phyloP scores from a whole-genome alignment of 2,888 invertebrate species.

The Drosophila basisetae region DNA sequence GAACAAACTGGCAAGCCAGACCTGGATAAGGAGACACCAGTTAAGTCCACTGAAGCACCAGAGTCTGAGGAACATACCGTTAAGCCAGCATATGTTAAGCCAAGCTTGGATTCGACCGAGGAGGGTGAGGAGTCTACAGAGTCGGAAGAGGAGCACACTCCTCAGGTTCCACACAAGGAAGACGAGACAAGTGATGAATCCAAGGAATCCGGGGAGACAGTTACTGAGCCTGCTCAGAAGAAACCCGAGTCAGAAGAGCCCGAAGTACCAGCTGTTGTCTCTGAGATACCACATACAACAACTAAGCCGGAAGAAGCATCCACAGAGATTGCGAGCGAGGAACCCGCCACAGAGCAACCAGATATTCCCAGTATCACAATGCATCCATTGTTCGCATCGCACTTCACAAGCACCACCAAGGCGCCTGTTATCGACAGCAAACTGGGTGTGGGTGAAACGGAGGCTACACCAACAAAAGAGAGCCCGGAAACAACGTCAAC shows the following conservation, averaged over 20 bases:
- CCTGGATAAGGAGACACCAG: slow-evolving; percentile 37
- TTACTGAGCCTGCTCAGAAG: slow-evolving; percentile 55
- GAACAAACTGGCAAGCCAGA: slow-evolving; percentile 46
- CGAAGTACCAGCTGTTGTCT: slow-evolving; percentile 38
- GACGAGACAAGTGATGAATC: slow-evolving; percentile 46
- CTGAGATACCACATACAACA: slow-evolving; percentile 4
- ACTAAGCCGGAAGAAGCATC: slow-evolving; percentile 38
- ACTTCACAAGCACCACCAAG: slow-evolving; percentile 57
- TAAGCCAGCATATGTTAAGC: slow-evolving; percentile 42
- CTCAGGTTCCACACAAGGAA: slow-evolving; percentile 46
- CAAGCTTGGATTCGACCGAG: slow-evolving; percentile 74
- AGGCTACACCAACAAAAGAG: slow-evolving; percentile 40
- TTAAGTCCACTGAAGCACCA: slow-evolving; percentile 40
- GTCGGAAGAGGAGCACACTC: slow-evolving; percentile 74
- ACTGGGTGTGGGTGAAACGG: slow-evolving; percentile 52
- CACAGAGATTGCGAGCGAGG: slow-evolving; percentile 39
- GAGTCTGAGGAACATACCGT: slow-evolving; percentile 32
- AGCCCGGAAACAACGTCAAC: slow-evolving; percentile 56
- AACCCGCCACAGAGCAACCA: slow-evolving; percentile 47
- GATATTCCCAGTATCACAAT: slow-evolving; percentile 51
- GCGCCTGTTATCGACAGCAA: slow-evolving; percentile 57
- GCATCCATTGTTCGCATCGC: slow-evolving; percentile 77
- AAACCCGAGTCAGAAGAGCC: slow-evolving; percentile 54
- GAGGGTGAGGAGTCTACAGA: slow-evolving; percentile 74
- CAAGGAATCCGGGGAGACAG: slow-evolving; percentile 43